Evolutionary conservation across 2,888 invertebrate species (phyloP), one percentile per base, ranked within the genome.

Genomic region (Caenorhabditis becei): DNA sequence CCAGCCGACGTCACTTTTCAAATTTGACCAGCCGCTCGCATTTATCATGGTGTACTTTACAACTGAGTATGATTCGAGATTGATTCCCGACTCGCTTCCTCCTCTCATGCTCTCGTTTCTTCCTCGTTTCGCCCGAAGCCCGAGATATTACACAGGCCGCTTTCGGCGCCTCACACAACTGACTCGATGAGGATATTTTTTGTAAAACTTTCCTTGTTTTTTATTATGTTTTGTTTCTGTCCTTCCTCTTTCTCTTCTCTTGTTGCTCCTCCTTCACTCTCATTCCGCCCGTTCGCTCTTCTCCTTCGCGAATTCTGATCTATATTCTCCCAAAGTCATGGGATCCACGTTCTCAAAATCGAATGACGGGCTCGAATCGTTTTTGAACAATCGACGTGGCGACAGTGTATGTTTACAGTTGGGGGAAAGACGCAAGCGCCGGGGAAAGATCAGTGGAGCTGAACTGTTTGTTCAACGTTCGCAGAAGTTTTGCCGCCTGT

Each of bases 321-420:
- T 41, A 2, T 47, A 14, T 35, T 32, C 51, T 5, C 7, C 51
- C 10, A 26, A 14, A 16, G n/a, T n/a, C n/a, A 79, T 79, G 79
- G 79, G 79, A 24, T 69, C 62, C 18, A 24, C 62, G 26, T 47
- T 54, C 49, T 74, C 74, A 10, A 67, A 54, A 23, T 47, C 62
- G 11, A 79, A 66, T 28, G 70, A n/a, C 18, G 71, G 59, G 23
- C 72, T 79, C 18, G 62, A 67, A 56, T 4, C 28, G 8, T 72
- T 79, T 63, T 51, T 79, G 69, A 69, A 79, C 79, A 67, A 69
- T 41, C 56, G 62, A 62, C 61, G 67, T 61, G 72, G 67, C 53
- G 63, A 41, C 53, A 67, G 49, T 53, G 79, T 79, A 79, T 79
- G 79, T 79, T 79, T 79, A 67, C 71, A n/a, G 61, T 71, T 24